Conservation (phyloP, 2,113 vertebrate species). For the Hippotragus niger region DNA sequence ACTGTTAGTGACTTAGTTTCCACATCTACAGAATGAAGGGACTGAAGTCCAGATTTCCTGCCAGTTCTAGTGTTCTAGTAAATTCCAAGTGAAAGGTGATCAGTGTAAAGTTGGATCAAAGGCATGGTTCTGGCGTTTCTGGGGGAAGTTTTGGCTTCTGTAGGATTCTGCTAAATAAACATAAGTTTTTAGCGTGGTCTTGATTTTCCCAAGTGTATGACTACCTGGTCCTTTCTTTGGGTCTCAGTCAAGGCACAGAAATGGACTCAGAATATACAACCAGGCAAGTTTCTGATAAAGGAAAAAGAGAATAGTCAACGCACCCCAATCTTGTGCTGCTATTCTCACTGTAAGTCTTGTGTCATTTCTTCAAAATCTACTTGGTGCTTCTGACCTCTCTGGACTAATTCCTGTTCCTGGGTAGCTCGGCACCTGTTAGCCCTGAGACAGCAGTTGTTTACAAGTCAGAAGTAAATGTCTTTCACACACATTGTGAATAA, state of each 20-base stretch:
- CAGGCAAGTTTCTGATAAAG: neutral
- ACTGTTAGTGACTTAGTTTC: neutral
- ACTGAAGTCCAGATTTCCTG: neutral
- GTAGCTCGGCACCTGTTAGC: neutral
- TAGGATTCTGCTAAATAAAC: neutral
- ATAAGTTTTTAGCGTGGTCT: neutral
- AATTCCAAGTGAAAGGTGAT: neutral
- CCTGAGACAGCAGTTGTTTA: neutral
- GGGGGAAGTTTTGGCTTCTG: neutral
- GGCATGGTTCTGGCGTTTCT: neutral
- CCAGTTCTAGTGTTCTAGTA: neutral
- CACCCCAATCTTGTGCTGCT: neutral
- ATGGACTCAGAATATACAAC: neutral
- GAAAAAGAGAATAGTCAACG: neutral
- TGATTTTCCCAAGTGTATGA: neutral
- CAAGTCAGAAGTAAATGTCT: neutral
- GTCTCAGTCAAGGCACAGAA: neutral
- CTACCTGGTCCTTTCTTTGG: neutral
- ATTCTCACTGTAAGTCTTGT: neutral
- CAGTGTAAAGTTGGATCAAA: neutral
- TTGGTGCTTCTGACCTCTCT: neutral
- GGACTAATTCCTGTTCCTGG: neutral
- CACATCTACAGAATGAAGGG: no score
- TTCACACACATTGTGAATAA: no score
- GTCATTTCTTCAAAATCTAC: neutral